Percentiles rank a stretch among this genome's conserved stretches.
These are phyloP conservation scores for Heliconius himera DNA, from an alignment of 1,140 invertebrate genomes.

Conservation along the genomic window DNA sequence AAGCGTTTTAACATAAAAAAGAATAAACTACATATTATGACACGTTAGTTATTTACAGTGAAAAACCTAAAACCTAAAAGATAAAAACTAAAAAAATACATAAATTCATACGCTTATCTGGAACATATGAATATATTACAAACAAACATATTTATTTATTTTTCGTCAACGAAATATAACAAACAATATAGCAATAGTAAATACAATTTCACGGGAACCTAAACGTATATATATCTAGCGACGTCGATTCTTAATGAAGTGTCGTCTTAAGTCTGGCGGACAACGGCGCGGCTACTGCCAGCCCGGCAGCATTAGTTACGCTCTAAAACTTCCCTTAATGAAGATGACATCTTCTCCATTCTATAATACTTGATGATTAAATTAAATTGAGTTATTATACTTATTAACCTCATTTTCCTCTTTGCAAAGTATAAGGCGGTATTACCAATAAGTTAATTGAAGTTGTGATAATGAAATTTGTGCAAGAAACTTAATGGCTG, in stretches of 20 bases:
- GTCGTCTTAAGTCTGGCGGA: slow-evolving; percentile 16
- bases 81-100: too few relatives aligned
- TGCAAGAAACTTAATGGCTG: not conserved
- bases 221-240: not conserved
- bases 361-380: slow-evolving; percentile 11
- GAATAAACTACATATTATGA: too few relatives aligned
- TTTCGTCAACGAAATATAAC: too few relatives aligned
- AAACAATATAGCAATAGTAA: not conserved
- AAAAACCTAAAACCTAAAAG: too few relatives aligned
- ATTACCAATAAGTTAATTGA: not conserved
- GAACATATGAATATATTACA: too few relatives aligned
- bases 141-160: too few relatives aligned
- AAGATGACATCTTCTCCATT: slow-evolving; percentile 8
- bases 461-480: not conserved
- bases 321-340: slow-evolving; percentile 20
- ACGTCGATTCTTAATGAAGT: slow-evolving; percentile 13
- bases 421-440: not conserved
- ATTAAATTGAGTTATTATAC: slow-evolving; percentile 4
- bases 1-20: too few relatives aligned
- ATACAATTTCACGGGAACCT: not conserved
- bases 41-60: too few relatives aligned
- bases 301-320: slow-evolving; percentile 18
- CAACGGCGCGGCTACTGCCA: slow-evolving; percentile 7
- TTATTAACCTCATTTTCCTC: not conserved
- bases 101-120: too few relatives aligned